Evolutionary conservation across 2,888 invertebrate genomes (phyloP).

Genomic region (Cantharis rufa): DNA sequence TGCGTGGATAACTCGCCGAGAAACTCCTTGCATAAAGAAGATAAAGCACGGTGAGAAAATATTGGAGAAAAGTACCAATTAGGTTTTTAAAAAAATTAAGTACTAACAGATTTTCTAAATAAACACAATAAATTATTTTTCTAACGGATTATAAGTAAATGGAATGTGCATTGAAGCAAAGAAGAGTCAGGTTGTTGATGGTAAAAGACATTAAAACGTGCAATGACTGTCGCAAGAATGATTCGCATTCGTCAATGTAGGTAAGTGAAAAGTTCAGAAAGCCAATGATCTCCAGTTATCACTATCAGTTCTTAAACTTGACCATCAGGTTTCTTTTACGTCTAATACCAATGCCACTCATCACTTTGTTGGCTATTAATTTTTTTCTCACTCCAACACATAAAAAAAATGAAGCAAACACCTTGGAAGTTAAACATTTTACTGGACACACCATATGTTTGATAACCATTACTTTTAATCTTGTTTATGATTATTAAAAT

Average conservation of each 20-base stretch:
- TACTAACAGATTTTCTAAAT: conserved; percentile 4
- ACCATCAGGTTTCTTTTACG: neutral
- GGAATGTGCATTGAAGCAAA: conserved; percentile 22
- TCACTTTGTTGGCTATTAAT: neutral
- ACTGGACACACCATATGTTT: neutral
- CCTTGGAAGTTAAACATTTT: neutral
- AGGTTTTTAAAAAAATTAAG: neutral
- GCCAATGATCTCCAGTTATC: conserved; percentile 36
- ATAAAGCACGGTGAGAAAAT: neutral
- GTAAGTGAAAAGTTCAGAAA: conserved; percentile 37
- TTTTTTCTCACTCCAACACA: neutral
- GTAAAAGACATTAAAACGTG: conserved; percentile 24
- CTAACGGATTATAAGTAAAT: conserved; percentile 24
- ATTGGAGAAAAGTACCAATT: neutral
- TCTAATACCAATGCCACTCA: neutral
- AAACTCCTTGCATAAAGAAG: neutral
- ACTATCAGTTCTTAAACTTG: conserved; percentile 29
- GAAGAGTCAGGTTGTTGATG: conserved; percentile 29
- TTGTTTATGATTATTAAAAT: neutral
- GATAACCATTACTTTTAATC: neutral
- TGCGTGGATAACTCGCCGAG: neutral
- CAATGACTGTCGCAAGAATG: conserved; percentile 29
- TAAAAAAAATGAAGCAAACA: neutral
- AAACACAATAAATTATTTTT: conserved; percentile 22
- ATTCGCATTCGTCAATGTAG: conserved; percentile 30